A percentile compares a stretch with the other conserved stretches of the same genome.
Evolutionary conservation across 2,888 invertebrate species (phyloP).

Genomic region (Oasisia sp.): DNA sequence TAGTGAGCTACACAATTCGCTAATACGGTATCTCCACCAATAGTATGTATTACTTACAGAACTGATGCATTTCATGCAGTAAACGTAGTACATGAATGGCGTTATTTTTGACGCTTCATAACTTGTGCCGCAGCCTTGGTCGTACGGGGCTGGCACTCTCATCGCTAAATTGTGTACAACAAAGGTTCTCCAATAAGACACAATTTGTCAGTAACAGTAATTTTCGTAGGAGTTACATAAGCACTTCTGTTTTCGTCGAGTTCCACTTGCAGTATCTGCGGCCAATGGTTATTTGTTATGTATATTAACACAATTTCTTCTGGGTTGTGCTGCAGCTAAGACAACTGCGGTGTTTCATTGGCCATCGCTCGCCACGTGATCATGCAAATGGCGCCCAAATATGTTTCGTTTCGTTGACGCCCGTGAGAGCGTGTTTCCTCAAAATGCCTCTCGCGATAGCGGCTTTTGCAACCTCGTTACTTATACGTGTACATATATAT

Average conservation of each 20-base stretch:
- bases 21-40: neutral
- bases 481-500: neutral
- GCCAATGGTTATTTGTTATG: neutral
- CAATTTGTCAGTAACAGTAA: no score
- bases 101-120: neutral
- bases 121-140: neutral
- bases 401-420: neutral
- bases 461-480: neutral
- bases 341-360: neutral
- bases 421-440: neutral
- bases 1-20: neutral
- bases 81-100: neutral
- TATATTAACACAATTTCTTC: neutral
- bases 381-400: neutral
- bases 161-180: neutral
- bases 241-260: neutral
- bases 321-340: neutral
- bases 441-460: neutral
- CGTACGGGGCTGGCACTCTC: neutral
- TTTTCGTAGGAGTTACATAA: neutral
- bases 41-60: neutral
- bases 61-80: neutral
- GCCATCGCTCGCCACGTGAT: neutral
- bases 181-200: neutral
- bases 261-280: neutral